phyloP scores from a whole-genome alignment of 2,888 invertebrate genomes.

The Xestia ashworthii region DNA sequence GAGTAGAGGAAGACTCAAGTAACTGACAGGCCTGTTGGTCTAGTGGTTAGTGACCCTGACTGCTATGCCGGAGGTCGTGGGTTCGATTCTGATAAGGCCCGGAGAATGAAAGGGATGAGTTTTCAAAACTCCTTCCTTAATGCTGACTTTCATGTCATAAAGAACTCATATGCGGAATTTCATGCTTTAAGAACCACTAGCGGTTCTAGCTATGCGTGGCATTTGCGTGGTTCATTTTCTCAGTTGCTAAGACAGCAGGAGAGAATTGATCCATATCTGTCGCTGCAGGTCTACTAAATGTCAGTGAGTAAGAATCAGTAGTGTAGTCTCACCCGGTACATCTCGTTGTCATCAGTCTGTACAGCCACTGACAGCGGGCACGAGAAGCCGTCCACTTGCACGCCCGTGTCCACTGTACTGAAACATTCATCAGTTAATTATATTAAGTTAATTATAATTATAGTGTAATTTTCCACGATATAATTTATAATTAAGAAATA shows the following conservation, averaged over 20 bases:
- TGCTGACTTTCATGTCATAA: no score
- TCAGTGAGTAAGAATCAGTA: not conserved
- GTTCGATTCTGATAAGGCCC: no score
- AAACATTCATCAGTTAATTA: no score
- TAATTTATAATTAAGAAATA: not conserved
- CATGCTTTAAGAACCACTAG: not conserved
- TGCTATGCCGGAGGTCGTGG: no score
- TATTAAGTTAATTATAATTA: no score
- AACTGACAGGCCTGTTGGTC: no score
- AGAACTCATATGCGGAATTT: no score
- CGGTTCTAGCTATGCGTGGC: not conserved
- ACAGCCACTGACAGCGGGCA: slow-evolving; percentile 86
- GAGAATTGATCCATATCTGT: not conserved
- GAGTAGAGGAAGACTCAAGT: no score
- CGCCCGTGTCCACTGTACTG: slow-evolving; percentile 84
- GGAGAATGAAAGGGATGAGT: not conserved
- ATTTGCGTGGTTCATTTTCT: no score
- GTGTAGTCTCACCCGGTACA: slow-evolving; percentile 71
- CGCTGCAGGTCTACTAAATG: not conserved
- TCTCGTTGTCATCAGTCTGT: slow-evolving; percentile 83
- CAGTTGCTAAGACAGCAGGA: no score
- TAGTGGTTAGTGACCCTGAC: no score
- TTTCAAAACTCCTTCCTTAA: not conserved
- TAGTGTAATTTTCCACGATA: not conserved
- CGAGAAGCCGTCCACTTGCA: slow-evolving; percentile 78